Evolutionary conservation across 35 echinoderm and acorn worm species (phyloP), one percentile per base, ranked within the genome.

Genomic region (Eucidaris tribuloides): DNA sequence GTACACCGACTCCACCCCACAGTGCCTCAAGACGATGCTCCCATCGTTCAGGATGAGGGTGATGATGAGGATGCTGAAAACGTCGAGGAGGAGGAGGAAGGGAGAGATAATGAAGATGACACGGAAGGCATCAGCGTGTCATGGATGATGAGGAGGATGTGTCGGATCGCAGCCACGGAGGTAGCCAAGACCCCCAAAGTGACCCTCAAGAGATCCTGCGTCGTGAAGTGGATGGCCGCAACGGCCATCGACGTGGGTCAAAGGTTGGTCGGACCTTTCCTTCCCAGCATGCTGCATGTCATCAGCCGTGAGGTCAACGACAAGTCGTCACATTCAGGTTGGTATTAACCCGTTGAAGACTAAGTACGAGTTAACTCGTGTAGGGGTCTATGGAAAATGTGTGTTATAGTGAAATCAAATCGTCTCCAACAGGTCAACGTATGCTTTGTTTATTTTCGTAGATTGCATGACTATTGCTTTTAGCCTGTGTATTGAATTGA

Each of bases 171-270:
- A 20, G 50, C 77, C 7, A 86, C 63, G 35, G 96, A 99, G 49
- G 82, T 77, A 0, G 85, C 87, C 29, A 93, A 91, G 55, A 70
- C 81, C 1, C 46, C 82, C 9, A 78, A 86, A 38, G 72, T 62
- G 7, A 99, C 86, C 0, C 22, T 89, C 0, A 86, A 79, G 58
- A 80, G 96, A 42, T 87, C 56, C 2, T 84, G 85, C 34, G 78
- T 93, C 0, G 42, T 99, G 3, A 99, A 99, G 58, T 99, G 94
- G 96, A 65, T 90, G 22, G 90, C 86, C 33, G 96, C 90, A 22
- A 61, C 89, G 1, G 55, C 91, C 5, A 19, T 99, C 66, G 82
- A 99, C 36, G 44, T 99, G 24, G 83, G 86, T 29, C 61, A 63
- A 23, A 83, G 85, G 5, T 57, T 49, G 23, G 42, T 99, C 3